These are phyloP conservation scores for Cettia cetti DNA, from an alignment of 2,113 vertebrate genomes.

Conservation along the genomic window DNA sequence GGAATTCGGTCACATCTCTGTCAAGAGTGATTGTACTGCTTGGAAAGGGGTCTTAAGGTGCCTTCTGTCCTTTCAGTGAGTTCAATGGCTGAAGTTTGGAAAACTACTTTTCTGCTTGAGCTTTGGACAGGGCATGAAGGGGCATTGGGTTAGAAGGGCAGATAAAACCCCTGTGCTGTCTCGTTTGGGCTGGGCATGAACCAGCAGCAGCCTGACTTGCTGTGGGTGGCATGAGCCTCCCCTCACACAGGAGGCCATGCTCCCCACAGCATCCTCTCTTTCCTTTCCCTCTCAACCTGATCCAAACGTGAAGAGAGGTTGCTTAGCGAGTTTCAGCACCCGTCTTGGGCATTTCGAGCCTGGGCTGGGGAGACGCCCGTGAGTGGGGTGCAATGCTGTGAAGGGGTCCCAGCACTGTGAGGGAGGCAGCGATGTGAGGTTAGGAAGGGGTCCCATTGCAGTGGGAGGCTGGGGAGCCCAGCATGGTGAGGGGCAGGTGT, in stretches of 20 bases:
- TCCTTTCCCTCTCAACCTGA: neutral
- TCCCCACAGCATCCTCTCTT: neutral
- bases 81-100: neutral
- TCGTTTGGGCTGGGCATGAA: fast-evolving
- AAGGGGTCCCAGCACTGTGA: neutral
- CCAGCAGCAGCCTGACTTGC: neutral
- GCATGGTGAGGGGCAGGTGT: no score
- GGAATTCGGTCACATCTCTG: neutral
- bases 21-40: neutral
- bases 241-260: fast-evolving
- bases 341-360: fast-evolving
- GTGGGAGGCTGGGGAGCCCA: neutral
- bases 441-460: neutral
- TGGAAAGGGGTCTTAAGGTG: neutral
- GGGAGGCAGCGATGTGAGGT: no score
- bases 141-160: no score
- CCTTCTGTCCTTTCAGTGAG: neutral
- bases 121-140: fast-evolving
- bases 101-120: neutral
- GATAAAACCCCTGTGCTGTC: fast-evolving
- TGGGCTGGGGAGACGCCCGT: fast-evolving
- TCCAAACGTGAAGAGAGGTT: fast-evolving
- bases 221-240: fast-evolving
- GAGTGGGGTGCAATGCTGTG: neutral
- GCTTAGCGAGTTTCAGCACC: no score